Evolutionary conservation across 1,140 invertebrate genomes (phyloP), one percentile per base, ranked within the genome.

Genomic region (Eriocheir sinensis): DNA sequence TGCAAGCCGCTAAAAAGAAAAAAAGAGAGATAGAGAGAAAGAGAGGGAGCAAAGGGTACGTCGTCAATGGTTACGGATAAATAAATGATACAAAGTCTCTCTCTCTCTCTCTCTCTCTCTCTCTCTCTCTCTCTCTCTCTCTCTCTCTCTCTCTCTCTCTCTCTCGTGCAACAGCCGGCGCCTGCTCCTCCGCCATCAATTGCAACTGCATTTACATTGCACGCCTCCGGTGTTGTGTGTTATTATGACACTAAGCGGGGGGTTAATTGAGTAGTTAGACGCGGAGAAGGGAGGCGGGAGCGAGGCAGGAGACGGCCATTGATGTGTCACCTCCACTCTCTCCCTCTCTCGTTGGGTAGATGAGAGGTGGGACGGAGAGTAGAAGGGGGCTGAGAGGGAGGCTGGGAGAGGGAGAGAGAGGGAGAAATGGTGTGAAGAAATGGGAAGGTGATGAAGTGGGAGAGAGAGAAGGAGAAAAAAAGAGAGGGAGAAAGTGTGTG

Each of bases 211-310:
- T 93, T 89, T 53, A 72, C 72, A 89, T n/a, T 44, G n/a, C 48
- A 41, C 86, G 92, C 92, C 86, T 60, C n/a, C 12, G 86, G 92
- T 89, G 92, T 93, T 93, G 60, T 36, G 48, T 72, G 81, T 93
- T 93, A 93, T 89, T 93, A 93, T n/a, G 92, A 79, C 85, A 89
- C 85, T 89, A 89, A 89, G 92, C 86, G 92, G 92, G 92, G 85
- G 92, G 85, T 86, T 93, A 93, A 93, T 93, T 93, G 92, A 86
- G 85, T 93, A 93, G 92, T 93, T 93, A 72, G 92, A 89, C 85
- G 79, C 60, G 72, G 92, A 93, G 79, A 85, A 72, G 92, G 92
- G 85, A 93, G 83, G 48, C 53, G 81, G 38, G 92, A 32, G 41
- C 15, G 48, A 60, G 92, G 34, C 83, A 60, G 92, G 34, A 30